A percentile compares a stretch with the other conserved stretches of the same genome.
These are phyloP conservation scores for Anguilla rostrata DNA, from an alignment of 2,113 vertebrate genomes.

Conservation along the genomic window DNA sequence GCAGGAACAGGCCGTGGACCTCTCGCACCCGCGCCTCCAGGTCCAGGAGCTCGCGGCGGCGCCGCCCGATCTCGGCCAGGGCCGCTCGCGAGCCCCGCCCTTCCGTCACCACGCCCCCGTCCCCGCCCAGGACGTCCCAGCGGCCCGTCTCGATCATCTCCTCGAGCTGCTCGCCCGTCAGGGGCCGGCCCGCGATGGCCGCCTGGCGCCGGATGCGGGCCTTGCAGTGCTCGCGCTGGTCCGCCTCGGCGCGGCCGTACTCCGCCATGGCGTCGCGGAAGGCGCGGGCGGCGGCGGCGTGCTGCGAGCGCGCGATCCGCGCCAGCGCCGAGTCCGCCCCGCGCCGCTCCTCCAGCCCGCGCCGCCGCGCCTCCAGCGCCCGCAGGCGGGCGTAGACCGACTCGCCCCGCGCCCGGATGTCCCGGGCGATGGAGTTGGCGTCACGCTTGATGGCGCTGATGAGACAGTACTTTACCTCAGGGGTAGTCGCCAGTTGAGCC, in stretches of 20 bases:
- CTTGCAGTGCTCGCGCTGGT: constrained; percentile 78
- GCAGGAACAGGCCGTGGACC: constrained; percentile 79
- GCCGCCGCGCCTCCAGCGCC: constrained; percentile 62
- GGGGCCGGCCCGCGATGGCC: constrained; percentile 82
- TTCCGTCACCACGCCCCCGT: constrained; percentile 75
- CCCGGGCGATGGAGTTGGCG: constrained; percentile 80
- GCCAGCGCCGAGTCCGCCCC: constrained; percentile 66
- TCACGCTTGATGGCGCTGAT: constrained; percentile 84
- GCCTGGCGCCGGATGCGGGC: constrained; percentile 84
- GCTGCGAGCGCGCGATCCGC: constrained; percentile 75
- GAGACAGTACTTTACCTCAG: background rate
- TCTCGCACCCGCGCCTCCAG: constrained; percentile 81
- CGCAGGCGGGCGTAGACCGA: constrained; percentile 73
- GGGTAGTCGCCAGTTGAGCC: too few relatives aligned
- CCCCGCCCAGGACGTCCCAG: constrained; percentile 85
- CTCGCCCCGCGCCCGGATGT: constrained; percentile 76
- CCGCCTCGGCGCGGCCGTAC: constrained; percentile 80
- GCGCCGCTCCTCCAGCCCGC: constrained; percentile 59
- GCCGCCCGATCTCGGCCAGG: constrained; percentile 77
- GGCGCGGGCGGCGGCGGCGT: constrained; percentile 64
- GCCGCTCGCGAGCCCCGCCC: constrained; percentile 73
- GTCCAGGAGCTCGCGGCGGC: constrained; percentile 83
- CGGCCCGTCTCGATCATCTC: constrained; percentile 82
- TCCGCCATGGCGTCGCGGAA: constrained; percentile 78
- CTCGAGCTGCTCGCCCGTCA: constrained; percentile 80